These are phyloP conservation scores for Tetramorium bicarinatum DNA, from an alignment of 2,888 invertebrate species.

Conservation along the genomic window DNA sequence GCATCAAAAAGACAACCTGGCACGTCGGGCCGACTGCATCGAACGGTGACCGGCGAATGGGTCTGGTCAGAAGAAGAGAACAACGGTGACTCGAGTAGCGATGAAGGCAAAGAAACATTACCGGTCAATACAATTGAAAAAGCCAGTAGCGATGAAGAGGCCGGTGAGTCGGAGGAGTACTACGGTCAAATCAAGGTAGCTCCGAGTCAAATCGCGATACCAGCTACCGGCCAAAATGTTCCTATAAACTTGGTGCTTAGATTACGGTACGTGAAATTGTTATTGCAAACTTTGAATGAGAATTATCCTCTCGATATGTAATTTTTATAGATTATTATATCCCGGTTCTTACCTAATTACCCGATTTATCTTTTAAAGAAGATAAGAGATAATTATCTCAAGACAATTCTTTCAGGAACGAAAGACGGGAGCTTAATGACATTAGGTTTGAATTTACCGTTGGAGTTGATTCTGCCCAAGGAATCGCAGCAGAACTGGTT, in stretches of 20 bases:
- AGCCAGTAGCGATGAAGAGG: slow-evolving; percentile 86
- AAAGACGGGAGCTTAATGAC: slow-evolving; percentile 96
- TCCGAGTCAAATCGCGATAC: slow-evolving; percentile 79
- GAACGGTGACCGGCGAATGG: slow-evolving; percentile 99
- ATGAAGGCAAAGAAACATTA: slow-evolving; percentile 85
- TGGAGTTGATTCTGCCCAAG: slow-evolving; percentile 96
- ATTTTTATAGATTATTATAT: slow-evolving; percentile 61
- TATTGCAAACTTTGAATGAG: not conserved
- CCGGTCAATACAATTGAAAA: slow-evolving; percentile 87
- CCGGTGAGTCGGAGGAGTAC: slow-evolving; percentile 82
- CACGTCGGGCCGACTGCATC: slow-evolving; percentile 91
- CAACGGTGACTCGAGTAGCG: slow-evolving; percentile 88
- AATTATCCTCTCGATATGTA: not conserved
- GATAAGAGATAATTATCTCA: slow-evolving; percentile 26
- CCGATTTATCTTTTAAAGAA: slow-evolving; percentile 74
- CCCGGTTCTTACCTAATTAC: not conserved
- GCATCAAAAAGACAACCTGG: slow-evolving; percentile 94
- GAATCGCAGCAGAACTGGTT: slow-evolving; percentile 97
- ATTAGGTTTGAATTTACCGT: slow-evolving; percentile 98
- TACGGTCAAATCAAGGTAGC: slow-evolving; percentile 82
- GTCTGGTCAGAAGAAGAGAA: slow-evolving; percentile 99
- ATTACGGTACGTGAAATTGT: slow-evolving; percentile 89
- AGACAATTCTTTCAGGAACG: slow-evolving; percentile 89
- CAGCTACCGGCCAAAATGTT: slow-evolving; percentile 82
- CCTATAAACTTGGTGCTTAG: slow-evolving; percentile 95